Base-by-base conservation (phyloP, 2,888 invertebrate species). In the Baronia brevicornis region DNA sequence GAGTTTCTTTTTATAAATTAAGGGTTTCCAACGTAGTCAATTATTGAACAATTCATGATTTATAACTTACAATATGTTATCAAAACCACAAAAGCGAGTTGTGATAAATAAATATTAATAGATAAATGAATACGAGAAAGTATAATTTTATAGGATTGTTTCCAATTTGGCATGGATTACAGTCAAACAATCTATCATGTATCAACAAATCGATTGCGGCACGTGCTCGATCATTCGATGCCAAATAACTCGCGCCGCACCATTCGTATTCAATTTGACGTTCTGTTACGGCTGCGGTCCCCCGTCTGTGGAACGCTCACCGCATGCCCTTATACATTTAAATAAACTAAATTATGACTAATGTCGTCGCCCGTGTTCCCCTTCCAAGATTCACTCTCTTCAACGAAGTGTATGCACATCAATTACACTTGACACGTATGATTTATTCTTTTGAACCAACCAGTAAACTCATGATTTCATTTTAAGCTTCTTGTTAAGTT, bases 191-290 rank as follows among this genome's bases (percentile, higher is more conserved):
- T 74, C 60, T 45, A 67, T 75, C 67, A 71, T 66, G 44, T 61
- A 43, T 47, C 41, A 55, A 47, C 54, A 49, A 72, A 75, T 72
- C 57, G 66, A 73, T 70, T 70, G 55, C 38, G 36, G 50, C 54
- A 48, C 59, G 57, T 57, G 54, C 55, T 58, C 58, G 48, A 60
- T 65, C 59, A 60, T 49, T 60, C 51, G 58, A 63, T 61, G 54
- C 60, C 58, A 64, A 70, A 70, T 67, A 67, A 51, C 53, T 56
- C 52, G 65, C 61, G 60, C 59, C 46, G 49, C 60, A 60, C 59
- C 45, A 51, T 50, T 25, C 41, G 51, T 62, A 68, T 74, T 73
- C 67, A 70, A 75, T 78, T 73, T 66, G 59, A 54, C 56, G 68
- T 79, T 70, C 58, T n/a, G 74, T 67, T 62, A 73, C 56, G 74